phyloP scores from a whole-genome alignment of 2,113 vertebrate species.

The Brachypodius melanocephalos region DNA sequence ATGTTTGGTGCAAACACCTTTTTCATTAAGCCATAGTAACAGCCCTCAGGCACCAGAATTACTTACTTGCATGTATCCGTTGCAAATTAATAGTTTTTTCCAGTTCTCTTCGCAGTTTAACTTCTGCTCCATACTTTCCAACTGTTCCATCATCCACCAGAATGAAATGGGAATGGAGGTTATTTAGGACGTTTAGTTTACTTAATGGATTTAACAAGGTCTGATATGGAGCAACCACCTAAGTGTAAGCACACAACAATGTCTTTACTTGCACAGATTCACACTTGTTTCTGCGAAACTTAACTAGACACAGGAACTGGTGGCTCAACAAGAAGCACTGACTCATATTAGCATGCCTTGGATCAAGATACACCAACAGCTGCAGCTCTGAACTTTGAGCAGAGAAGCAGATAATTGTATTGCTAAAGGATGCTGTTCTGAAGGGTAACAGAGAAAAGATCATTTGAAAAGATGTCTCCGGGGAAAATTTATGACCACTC shows the following conservation, averaged over 20 bases:
- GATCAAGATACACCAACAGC: not conserved
- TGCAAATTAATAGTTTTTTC: slow-evolving; percentile 98
- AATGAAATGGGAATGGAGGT: slow-evolving; percentile 97
- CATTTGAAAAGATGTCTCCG: not conserved
- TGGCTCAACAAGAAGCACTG: not conserved
- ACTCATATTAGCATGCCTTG: not conserved
- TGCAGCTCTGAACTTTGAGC: not conserved
- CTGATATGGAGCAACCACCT: slow-evolving; percentile 97
- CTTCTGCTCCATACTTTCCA: slow-evolving; percentile 95
- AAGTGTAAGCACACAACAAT: slow-evolving; percentile 46
- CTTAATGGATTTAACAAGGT: slow-evolving; percentile 96
- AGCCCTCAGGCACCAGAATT: not conserved
- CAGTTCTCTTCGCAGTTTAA: slow-evolving; percentile 88
- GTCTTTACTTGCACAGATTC: not conserved
- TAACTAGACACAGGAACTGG: not conserved
- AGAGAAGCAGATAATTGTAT: not conserved
- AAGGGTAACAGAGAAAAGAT: not conserved
- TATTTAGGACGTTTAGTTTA: slow-evolving; percentile 96
- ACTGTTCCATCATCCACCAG: slow-evolving; percentile 98
- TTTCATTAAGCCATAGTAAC: not conserved
- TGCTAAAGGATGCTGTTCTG: not conserved
- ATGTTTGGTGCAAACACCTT: not conserved
- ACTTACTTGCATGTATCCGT: slow-evolving; percentile 95
- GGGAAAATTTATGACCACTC: not conserved
- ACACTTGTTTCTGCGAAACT: not conserved